Evolutionary conservation across 2,888 invertebrate genomes (phyloP), one percentile per base, ranked within the genome.

Genomic region (Fragum whitleyi): DNA sequence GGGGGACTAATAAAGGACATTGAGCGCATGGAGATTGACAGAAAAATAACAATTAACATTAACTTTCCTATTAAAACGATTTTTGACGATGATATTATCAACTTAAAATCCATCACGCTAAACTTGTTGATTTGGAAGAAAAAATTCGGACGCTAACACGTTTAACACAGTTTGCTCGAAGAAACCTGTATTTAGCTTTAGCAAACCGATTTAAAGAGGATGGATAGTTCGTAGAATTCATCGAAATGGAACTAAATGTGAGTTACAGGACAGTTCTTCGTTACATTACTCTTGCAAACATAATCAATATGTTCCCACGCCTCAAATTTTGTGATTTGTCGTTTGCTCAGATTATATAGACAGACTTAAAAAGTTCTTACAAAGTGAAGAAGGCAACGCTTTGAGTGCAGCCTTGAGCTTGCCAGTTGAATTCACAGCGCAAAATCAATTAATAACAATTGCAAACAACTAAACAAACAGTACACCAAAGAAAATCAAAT

Each of bases 211-310:
- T 59, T 19, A 53, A 70, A n/a, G 53, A 29, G 7, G 53, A 53
- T 16, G 70, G 70, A 70, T 11, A 70, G 28, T 29, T 70, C 29
- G 51, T 32, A n/a, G 70, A 70, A 53, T 70, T 70, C 32, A 53
- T 70, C 23, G 53, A 70, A 29, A 51, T 28, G 70, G 70, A 70
- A 53, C 21, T 70, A 29, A 55, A 21, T 28, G 53, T 70, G 26
- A 29, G 28, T 51, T 70, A 70, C 28, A 70, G 26, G 21, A 70
- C 70, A 55, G 51, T 70, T 70, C 70, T 70, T 53, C 53, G 70
- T 26, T 70, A 70, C 29, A 70, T 70, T 53, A 70, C 55, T 28
- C 70, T 70, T 9, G 70, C 70, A 1, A 70, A 29, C 29, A 70
- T 70, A 26, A 70, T 70, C 28, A 51, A 26, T 29, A 26, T 21